Base-by-base conservation (phyloP, 2,888 invertebrate genomes). In the Sesia apiformis region DNA sequence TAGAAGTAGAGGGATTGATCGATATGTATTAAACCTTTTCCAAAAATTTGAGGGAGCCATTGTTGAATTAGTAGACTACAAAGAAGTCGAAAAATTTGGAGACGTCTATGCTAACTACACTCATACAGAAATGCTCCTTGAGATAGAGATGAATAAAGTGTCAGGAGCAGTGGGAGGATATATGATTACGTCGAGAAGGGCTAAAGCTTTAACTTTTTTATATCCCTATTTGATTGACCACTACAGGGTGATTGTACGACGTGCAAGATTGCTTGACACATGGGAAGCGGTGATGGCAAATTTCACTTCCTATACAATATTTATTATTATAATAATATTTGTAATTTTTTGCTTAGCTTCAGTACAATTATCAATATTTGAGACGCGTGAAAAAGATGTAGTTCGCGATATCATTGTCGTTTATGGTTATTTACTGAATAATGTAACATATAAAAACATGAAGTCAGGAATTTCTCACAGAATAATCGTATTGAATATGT, bases 361-460 rank as follows among this genome's bases (percentile, higher is more conserved):
- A 3, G 56, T 58, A 41, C 7, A 51, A 1, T 55, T 71, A 4
- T 57, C 58, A 38, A 55, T 73, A 55, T 76, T 78, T 59, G 56
- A 61, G 5, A 52, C 52, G 0, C 38, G 39, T 3, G 40, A 54
- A 0, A 61, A 54, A 39, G 69, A 72, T 56, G n/a, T 59, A 8
- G 39, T 57, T 1, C 63, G 68, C 4, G 62, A 67, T 6, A 42
- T 69, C 8, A 54, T 76, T 40, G 53, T 66, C 3, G 63, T 74
- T 6, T 65, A 66, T 41, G 77, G 78, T 51, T 70, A 65, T 51
- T 67, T 75, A 55, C 56, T 73, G 4, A 69, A 69, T 59, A 75
- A 66, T 54, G 53, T 53, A 3, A 52, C 40, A 7, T 50, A 63
- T 3, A 58, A 41, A 5, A 56, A 63, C 5, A 57, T 61, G 40